These are phyloP conservation scores for Melangyna quadrimaculata DNA, from an alignment of 2,888 invertebrate species.

Conservation along the genomic window DNA sequence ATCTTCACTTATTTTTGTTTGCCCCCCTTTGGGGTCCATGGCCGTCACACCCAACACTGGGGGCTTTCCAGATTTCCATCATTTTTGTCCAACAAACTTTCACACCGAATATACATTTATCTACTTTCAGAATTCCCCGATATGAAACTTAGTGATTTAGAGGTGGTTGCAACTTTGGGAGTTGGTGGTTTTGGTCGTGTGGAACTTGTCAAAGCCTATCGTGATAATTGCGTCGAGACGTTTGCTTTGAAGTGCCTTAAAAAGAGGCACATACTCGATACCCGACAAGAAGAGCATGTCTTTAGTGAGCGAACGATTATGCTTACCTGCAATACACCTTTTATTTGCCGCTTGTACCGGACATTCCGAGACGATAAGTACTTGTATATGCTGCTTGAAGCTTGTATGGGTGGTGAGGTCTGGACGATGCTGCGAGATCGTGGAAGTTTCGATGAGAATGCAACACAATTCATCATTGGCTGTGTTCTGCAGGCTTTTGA, in stretches of 20 bases:
- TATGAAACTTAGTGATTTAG: slow-evolving; percentile 89
- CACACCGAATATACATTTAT: not conserved
- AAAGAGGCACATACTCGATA: slow-evolving; percentile 93
- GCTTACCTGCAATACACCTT: slow-evolving; percentile 84
- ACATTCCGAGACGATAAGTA: slow-evolving; percentile 96
- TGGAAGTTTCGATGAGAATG: slow-evolving; percentile 90
- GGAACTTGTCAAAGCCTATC: slow-evolving; percentile 86
- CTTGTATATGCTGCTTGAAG: slow-evolving; percentile 96
- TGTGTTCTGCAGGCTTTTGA: slow-evolving; percentile 96
- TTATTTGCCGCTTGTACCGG: slow-evolving; percentile 87
- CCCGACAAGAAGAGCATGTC: slow-evolving; percentile 94
- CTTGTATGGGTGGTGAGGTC: slow-evolving; percentile 96
- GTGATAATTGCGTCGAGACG: slow-evolving; percentile 82
- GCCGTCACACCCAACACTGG: no score
- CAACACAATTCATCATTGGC: slow-evolving; percentile 93
- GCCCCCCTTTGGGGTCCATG: no score
- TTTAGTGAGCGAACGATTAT: slow-evolving; percentile 93
- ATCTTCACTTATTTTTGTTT: no score
- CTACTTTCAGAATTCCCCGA: slow-evolving; percentile 84
- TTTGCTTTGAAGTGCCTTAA: slow-evolving; percentile 95
- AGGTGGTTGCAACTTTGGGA: slow-evolving; percentile 92
- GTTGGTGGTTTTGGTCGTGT: slow-evolving; percentile 96
- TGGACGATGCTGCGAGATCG: slow-evolving; percentile 95
- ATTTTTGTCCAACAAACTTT: not conserved
- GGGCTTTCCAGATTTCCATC: no score